Evolutionary conservation across 2,797 vertebrate genomes (phyloP), one percentile per base, ranked within the genome.

Genomic region (Miichthys miiuy): DNA sequence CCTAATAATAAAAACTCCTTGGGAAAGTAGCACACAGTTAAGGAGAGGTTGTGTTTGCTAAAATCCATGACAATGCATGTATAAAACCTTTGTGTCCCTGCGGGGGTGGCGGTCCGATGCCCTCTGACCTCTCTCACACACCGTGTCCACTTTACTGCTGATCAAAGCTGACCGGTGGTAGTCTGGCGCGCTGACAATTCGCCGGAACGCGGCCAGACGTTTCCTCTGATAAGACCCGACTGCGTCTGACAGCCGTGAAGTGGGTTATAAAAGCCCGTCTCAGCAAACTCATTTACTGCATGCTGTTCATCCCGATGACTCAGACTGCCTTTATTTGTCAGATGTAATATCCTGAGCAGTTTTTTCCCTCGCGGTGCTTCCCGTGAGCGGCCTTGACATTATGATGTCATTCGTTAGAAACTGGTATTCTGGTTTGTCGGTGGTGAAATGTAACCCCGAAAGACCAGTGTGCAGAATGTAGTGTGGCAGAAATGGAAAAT

Each of bases 141-240:
- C 78, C 54, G 23, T 23, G 71, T 83, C 62, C 72, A 71, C 72
- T 79, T 85, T 70, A 70, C 21, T 68, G 82, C 80, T 83, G 85
- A 91, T 90, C 70, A 77, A 68, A 87, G 76, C 81, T 62, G 84
- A 81, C 79, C 81, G 25, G 20, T 41, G 78, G 34, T 68, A 77
- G 79, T 87, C 80, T 82, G 77, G 78, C 75, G 51, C 70, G 17
- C 71, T 46, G 87, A 85, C 80, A 66, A 25, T 79, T 60, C 55
- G 69, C 78, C 62, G 78, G 87, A 81, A 87, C 86, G 83, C 60
- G 70, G 60, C 83, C 87, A 90, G 89, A 89, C 80, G 75, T 91
- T 92, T 92, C 89, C 88, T 92, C 76, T 83, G 89, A 93, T 91
- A 81, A 89, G 84, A 72, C 72, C 72, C 80, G 83, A 89, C 56